These are phyloP conservation scores for Lepeophtheirus salmonis DNA, from an alignment of 1,140 invertebrate genomes.

Conservation along the genomic window DNA sequence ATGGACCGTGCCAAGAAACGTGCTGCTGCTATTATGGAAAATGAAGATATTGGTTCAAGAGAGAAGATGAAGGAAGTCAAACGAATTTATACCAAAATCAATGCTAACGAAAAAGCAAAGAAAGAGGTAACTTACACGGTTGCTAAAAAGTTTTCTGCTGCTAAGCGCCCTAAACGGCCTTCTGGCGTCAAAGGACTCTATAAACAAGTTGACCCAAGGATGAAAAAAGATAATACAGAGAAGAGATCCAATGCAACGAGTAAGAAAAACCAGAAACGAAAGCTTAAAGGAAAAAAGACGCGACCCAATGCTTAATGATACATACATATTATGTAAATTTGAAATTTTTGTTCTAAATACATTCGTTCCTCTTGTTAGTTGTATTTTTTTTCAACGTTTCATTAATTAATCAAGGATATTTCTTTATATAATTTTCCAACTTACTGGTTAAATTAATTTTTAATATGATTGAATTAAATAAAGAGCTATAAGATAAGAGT, in stretches of 20 bases:
- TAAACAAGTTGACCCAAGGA: constrained; percentile 78
- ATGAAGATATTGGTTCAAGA: constrained; percentile 48
- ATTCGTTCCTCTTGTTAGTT: too few species aligned
- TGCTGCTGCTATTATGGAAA: constrained; percentile 74
- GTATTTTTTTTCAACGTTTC: too few species aligned
- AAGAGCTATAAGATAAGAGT: too few species aligned
- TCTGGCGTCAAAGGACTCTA: constrained; percentile 73
- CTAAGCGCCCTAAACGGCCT: constrained; percentile 54
- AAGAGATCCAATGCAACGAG: constrained; percentile 34
- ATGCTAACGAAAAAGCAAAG: constrained; percentile 40
- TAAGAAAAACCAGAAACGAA: constrained; percentile 32
- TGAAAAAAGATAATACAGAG: constrained; percentile 78
- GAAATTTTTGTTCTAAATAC: too few species aligned
- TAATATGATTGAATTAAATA: too few species aligned
- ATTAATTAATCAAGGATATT: too few species aligned
- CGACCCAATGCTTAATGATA: background rate
- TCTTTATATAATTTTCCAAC: too few species aligned
- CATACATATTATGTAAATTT: too few species aligned
- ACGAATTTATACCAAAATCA: constrained; percentile 20
- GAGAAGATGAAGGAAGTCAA: constrained; percentile 23
- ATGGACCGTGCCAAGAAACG: constrained; percentile 89
- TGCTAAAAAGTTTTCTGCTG: constrained; percentile 63
- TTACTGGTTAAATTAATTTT: too few species aligned
- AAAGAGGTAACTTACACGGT: constrained; percentile 84
- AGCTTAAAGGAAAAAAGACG: constrained; percentile 19